Conservation (phyloP, 1,140 invertebrate species). For the Adoxophyes honmai region DNA sequence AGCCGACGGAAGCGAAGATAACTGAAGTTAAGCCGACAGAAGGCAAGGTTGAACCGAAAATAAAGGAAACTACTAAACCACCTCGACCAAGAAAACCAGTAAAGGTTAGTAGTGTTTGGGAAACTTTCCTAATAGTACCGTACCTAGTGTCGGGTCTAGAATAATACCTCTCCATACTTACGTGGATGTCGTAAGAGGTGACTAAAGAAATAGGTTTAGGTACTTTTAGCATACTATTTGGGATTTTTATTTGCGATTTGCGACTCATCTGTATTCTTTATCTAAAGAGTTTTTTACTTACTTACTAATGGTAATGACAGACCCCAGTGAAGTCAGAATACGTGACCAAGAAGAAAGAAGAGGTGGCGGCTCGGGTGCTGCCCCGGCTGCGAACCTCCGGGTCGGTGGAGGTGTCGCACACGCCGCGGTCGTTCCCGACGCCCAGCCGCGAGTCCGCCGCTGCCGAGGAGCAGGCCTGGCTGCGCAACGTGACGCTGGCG, state of each 20-base stretch:
- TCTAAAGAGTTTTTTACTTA: no score
- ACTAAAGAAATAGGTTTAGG: no score
- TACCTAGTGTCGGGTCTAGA: no score
- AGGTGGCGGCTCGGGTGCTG: constrained; percentile 54
- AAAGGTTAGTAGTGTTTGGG: constrained; percentile 1
- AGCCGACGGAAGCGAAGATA: constrained; percentile 6
- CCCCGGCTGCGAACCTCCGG: constrained; percentile 79
- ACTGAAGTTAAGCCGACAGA: neutral
- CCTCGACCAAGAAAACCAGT: neutral
- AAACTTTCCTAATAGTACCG: no score
- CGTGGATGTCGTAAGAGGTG: no score
- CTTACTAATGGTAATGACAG: neutral
- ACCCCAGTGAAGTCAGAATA: constrained; percentile 54
- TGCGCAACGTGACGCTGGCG: constrained; percentile 87
- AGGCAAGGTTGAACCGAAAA: neutral
- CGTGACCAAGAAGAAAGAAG: constrained; percentile 57
- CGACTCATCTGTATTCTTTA: neutral
- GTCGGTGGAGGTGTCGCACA: constrained; percentile 84
- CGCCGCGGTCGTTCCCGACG: constrained; percentile 87
- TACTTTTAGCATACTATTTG: no score
- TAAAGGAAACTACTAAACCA: neutral
- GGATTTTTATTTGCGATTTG: no score
- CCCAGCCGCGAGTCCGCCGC: constrained; percentile 87
- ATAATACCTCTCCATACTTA: no score
- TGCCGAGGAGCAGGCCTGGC: constrained; percentile 88